A percentile compares a stretch with the other conserved stretches of the same genome.
Evolutionary conservation across 1,140 invertebrate genomes (phyloP).

Genomic region (Temnothorax longispinosus): DNA sequence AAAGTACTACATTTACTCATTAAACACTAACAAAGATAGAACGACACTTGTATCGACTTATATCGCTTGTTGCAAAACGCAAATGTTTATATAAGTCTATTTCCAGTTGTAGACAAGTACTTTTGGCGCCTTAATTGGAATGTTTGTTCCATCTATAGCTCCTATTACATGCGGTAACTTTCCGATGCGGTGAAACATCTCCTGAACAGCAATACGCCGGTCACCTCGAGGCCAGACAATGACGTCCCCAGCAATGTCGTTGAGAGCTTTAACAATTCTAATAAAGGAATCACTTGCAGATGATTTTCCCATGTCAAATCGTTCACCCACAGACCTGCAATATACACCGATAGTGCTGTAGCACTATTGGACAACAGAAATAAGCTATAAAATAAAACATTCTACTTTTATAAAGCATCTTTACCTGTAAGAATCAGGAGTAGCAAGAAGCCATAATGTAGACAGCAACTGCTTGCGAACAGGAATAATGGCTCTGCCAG

Average conservation of each 20-base stretch:
- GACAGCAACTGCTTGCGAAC: not conserved
- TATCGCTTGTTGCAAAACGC: no score
- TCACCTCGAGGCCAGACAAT: not conserved
- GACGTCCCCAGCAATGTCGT: not conserved
- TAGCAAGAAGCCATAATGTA: not conserved
- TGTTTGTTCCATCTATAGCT: not conserved
- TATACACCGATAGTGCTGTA: not conserved
- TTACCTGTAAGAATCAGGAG: constrained; percentile 8
- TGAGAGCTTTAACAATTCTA: not conserved
- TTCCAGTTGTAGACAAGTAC: not conserved
- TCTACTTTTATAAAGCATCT: not conserved
- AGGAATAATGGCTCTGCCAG: not conserved
- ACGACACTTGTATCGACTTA: no score
- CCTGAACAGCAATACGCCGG: not conserved
- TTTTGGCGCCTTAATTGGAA: not conserved
- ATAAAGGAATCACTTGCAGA: constrained; percentile 19
- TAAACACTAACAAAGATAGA: no score
- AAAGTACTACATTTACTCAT: not conserved
- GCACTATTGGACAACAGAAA: not conserved
- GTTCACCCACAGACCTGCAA: not conserved
- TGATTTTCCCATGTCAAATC: not conserved
- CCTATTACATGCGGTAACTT: constrained; percentile 2
- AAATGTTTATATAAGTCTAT: no score
- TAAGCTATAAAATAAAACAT: not conserved
- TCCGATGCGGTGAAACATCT: not conserved